Conservation (phyloP, 92 coral and sea anemone genomes). For the Porites lobata region DNA sequence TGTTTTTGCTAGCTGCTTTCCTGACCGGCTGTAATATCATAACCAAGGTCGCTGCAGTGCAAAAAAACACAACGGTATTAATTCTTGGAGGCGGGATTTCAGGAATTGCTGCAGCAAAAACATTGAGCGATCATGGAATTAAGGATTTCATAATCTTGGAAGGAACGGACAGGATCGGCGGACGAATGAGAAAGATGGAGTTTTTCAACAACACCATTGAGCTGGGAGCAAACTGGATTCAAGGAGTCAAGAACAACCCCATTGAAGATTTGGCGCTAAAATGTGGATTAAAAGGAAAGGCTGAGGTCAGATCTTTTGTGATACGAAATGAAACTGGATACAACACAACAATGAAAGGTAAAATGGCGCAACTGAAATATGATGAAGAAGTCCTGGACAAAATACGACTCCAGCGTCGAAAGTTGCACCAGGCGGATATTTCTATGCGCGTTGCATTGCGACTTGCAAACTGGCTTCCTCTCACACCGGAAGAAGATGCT, state of each 20-base stretch:
- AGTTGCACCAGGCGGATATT: conserved; percentile 68
- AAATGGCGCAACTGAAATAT: conserved; percentile 26
- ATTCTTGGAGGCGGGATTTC: conserved; percentile 88
- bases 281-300: conserved; percentile 76
- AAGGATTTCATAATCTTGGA: conserved; percentile 81
- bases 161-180: conserved; percentile 83
- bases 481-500: conserved; percentile 61
- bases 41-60: background rate
- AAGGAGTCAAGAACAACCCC: conserved; percentile 81
- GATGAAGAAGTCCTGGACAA: conserved; percentile 40
- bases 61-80: conserved; percentile 53
- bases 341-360: conserved; percentile 65
- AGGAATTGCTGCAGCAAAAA: conserved; percentile 89
- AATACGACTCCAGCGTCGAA: conserved; percentile 60
- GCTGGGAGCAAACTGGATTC: conserved; percentile 96
- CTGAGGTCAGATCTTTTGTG: conserved; percentile 54
- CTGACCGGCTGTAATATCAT: background rate
- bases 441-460: conserved; percentile 76
- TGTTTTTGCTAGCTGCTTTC: background rate
- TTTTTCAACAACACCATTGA: conserved; percentile 86
- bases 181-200: conserved; percentile 70
- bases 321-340: conserved; percentile 78
- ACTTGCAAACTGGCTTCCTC: conserved; percentile 81
- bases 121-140: conserved; percentile 73
- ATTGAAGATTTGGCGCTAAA: conserved; percentile 69